phyloP scores from a whole-genome alignment of 1,140 invertebrate genomes.

The Heliconius nattereri region DNA sequence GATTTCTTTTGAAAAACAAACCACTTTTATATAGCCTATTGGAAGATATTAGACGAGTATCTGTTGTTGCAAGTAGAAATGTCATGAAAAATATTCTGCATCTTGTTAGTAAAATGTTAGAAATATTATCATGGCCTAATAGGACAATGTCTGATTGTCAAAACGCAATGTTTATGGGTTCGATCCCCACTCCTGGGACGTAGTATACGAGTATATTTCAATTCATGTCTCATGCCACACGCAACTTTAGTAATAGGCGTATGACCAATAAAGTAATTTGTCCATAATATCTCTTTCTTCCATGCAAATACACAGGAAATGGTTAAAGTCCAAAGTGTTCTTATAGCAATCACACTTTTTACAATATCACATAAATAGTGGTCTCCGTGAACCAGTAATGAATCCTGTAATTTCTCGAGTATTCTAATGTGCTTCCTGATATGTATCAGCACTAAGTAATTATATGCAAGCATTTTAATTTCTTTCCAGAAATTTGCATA shows the following conservation, averaged over 20 bases:
- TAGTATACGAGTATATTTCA: too few relatives aligned
- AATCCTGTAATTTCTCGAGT: slow-evolving; percentile 24
- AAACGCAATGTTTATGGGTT: too few relatives aligned
- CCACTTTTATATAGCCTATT: too few relatives aligned
- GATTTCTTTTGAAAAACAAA: not conserved
- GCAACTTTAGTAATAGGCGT: not conserved
- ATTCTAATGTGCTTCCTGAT: slow-evolving; percentile 32
- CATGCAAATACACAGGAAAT: slow-evolving; percentile 3
- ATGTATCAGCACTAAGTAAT: slow-evolving; percentile 22
- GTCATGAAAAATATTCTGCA: too few relatives aligned
- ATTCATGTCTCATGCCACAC: not conserved
- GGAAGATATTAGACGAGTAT: too few relatives aligned
- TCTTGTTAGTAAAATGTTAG: too few relatives aligned
- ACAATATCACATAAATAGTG: slow-evolving; percentile 3
- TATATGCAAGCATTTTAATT: slow-evolving; percentile 43
- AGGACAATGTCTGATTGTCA: too few relatives aligned
- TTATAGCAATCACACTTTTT: slow-evolving; percentile 18
- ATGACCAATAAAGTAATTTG: slow-evolving; percentile 13
- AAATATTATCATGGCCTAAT: too few relatives aligned
- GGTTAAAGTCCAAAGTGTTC: not conserved
- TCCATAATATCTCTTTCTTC: slow-evolving; percentile 7
- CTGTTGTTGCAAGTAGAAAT: too few relatives aligned
- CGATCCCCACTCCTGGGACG: too few relatives aligned
- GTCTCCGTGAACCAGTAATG: not conserved
- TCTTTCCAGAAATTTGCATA: slow-evolving; percentile 41